Evolutionary conservation across 2,888 invertebrate species (phyloP), one percentile per base, ranked within the genome.

Genomic region (Nipponacmea schrenckii): DNA sequence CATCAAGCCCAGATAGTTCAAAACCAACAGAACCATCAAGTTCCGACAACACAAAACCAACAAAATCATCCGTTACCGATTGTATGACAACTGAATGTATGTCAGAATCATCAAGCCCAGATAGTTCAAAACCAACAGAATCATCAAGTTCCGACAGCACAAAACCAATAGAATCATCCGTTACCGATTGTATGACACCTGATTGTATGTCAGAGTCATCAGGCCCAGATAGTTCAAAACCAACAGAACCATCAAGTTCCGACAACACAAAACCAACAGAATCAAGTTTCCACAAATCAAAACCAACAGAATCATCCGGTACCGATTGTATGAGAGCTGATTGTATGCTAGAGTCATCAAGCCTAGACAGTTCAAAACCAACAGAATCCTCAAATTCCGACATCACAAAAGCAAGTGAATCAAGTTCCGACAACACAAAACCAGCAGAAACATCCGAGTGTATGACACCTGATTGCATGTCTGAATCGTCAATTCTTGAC

Each of bases 21-120:
- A 56, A 56, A 20, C 56, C 20, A 20, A 56, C 56, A 56, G 56
- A 56, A 56, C n/a, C 56, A 56, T 56, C 56, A 56, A 56, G 24
- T 24, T 31, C 31, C 7, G 31, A 31, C 31, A 31, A 7, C 31
- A 31, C 31, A 31, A 31, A 31, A 31, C 31, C 31, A 31, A 31
- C 31, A 31, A 7, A 31, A 56, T 56, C 56, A 10, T 31, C 31
- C 2, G 17, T 10, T 56, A 10, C 56, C 24, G 56, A n/a, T n/a
- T n/a, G n/a, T n/a, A n/a, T n/a, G n/a, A 56, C 24, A 56, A n/a
- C 24, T 15, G 15, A 56, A 56, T 15, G 24, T n/a, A 1, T 24
- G 7, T 4, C 31, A 31, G 31, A 31, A 31, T 31, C 31, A 4
- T 7, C 31, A 31, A 31, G 31, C 7, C n/a, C n/a, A 56, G 20